Evolutionary conservation across 2,113 vertebrate species (phyloP).

Genomic region (Scolopax mira): DNA sequence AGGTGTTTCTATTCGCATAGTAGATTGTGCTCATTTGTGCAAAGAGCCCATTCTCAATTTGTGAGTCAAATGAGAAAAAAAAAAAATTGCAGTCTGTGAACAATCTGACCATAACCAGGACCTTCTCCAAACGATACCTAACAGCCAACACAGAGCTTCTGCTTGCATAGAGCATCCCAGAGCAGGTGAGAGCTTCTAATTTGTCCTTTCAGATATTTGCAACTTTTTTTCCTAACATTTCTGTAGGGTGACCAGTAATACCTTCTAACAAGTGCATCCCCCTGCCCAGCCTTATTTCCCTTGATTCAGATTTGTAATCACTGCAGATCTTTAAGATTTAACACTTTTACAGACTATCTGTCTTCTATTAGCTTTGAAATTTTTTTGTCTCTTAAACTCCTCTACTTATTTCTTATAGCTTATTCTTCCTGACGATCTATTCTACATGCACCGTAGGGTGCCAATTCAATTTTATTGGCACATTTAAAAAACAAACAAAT

Average conservation of each 20-base stretch:
- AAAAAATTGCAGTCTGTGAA: not conserved
- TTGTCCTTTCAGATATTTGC: not conserved
- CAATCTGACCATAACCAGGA: not conserved
- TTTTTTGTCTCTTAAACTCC: not conserved
- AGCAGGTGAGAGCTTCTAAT: not conserved
- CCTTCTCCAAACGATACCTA: not conserved
- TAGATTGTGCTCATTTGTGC: not conserved
- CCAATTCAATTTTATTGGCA: conserved; percentile 50
- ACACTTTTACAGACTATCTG: not conserved
- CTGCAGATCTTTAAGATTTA: not conserved
- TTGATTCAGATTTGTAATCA: not conserved
- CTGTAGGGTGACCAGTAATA: not conserved
- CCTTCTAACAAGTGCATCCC: not conserved
- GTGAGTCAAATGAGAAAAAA: not conserved
- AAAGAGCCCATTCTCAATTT: not conserved
- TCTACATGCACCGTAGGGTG: conserved; percentile 18
- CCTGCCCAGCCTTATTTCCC: not conserved
- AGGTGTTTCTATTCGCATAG: not conserved
- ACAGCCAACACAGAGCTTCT: not conserved
- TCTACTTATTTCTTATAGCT: not conserved
- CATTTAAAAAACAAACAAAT: conserved; percentile 67
- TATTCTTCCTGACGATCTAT: conserved; percentile 28
- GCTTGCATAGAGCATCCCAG: not conserved
- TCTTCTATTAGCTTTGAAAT: not conserved
- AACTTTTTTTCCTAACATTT: not conserved